Evolutionary conservation across 30 jellyfish, hydroid and myxozoan species (phyloP), one percentile per base, ranked within the genome.

Genomic region (Calvadosia cruxmelitensis): DNA sequence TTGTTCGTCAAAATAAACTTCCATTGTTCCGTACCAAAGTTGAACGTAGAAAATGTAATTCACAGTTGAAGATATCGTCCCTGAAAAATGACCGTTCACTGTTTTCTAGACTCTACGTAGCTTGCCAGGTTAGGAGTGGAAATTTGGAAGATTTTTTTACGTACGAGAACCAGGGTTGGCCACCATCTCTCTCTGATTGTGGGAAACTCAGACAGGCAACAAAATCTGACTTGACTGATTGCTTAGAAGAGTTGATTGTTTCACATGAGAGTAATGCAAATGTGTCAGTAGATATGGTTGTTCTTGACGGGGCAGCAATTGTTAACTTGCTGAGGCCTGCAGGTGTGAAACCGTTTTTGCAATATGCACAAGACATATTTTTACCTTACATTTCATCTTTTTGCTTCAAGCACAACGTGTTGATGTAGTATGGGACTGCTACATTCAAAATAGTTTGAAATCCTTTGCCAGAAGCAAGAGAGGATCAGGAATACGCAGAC

Each of bases 341-440:
- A 1, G 75, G 15, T 3, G 42, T 64, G 33, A 67, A 68, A 57
- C 67, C 89, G 50, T 77, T 67, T 42, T 75, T 50, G 3, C 57
- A 68, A 0, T 67, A 50, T 34, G 3, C 53, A 3, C 7, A 16
- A 28, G 64, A 67, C 30, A 57, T 35, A 66, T 73, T 23, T 73
- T 27, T 57, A 28, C 50, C 77, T 53, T 73, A 10, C 32, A 29
- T 73, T 25, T 15, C 13, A 57, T 5, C 57, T 42, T 42, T 42
- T 20, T 42, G 31, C 15, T 28, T 35, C 31, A 73, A 28, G 50
- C 26, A 42, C 36, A 24, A 31, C 82, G 86, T 10, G 64, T 75
- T n/a, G 86, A 72, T 51, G 31, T 79, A 26, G 79, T 79, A 48
- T 79, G 50, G 28, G 84, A 79, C 80, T 26, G 72, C 62, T 79